Evolutionary conservation across 2,888 invertebrate species (phyloP), one percentile per base, ranked within the genome.

Genomic region (Drosophila suboccidentalis): DNA sequence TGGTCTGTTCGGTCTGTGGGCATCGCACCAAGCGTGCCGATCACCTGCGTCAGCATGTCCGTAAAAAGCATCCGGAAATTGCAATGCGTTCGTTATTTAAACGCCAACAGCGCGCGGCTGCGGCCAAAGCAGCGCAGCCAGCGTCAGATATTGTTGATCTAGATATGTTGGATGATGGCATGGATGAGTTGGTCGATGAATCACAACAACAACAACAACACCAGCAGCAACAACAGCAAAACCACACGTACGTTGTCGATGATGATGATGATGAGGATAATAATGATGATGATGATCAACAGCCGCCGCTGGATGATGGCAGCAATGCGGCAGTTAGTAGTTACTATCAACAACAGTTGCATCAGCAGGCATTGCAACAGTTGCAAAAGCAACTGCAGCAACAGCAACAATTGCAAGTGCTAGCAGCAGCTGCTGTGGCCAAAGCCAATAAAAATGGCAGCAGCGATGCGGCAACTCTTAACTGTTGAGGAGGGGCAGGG

Each of bases 21-120:
- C 94, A 94, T 88, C 92, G 93, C 58, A 93, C 94, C 59, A 94
- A 94, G 82, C 93, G 94, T 57, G 93, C 94, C 55, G 94, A 94
- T 84, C 94, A 94, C 75, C 91, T 94, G 82, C 92, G 94, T 46
- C 93, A 93, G 57, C 94, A 94, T 91, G 93, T 94, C 60, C 91
- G 93, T 36, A 93, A 93, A 76, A 92, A 92, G 82, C 93, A 93
- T 91, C 92, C 93, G 0, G 92, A 93, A 76, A 92, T 93, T 66
- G 92, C 93, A 36, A 90, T 92, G 89, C 90, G 92, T 72, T 92
- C 92, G 22, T 67, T 92, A 1, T 92, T 92, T 55, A 90, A 92
- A 60, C 89, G 92, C 0, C 90, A 85, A 43, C 84, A 84, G 13
- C 80, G 83, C 4, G 83, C 85, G 0, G 82, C 87, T 0, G 88